phyloP scores from a whole-genome alignment of 2,888 invertebrate genomes.

The Petrolisthes manimaculis region DNA sequence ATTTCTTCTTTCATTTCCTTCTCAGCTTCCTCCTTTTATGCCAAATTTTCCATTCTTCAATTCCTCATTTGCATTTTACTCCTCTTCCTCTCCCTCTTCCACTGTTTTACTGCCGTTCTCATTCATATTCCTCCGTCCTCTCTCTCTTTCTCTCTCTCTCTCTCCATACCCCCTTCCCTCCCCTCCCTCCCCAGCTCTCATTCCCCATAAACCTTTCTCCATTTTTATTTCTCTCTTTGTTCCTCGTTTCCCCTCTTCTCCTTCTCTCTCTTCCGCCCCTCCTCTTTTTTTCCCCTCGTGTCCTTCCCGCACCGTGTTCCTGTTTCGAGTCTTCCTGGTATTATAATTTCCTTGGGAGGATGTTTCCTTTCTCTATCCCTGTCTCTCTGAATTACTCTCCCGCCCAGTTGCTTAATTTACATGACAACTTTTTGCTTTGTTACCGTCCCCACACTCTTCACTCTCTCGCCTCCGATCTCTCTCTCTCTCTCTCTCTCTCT shows the following conservation, averaged over 20 bases:
- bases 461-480: neutral
- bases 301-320: no score
- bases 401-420: no score
- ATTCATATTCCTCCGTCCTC: no score
- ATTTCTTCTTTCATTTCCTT: neutral
- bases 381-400: neutral
- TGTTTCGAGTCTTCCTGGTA: no score
- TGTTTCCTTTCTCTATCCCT: neutral
- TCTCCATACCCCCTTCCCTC: neutral
- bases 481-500: neutral
- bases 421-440: no score
- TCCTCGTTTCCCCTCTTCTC: neutral
- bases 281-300: neutral
- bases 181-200: neutral
- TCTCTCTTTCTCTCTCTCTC: neutral
- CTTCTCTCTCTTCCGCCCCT: neutral
- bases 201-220: slow-evolving; percentile 7
- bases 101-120: neutral
- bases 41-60: no score
- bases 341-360: no score
- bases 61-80: no score
- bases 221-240: slow-evolving; percentile 13
- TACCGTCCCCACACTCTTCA: neutral
- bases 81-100: neutral
- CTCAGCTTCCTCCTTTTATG: no score